phyloP scores from a whole-genome alignment of 2,797 vertebrate genomes.

The Alcedo quadribrachys region DNA sequence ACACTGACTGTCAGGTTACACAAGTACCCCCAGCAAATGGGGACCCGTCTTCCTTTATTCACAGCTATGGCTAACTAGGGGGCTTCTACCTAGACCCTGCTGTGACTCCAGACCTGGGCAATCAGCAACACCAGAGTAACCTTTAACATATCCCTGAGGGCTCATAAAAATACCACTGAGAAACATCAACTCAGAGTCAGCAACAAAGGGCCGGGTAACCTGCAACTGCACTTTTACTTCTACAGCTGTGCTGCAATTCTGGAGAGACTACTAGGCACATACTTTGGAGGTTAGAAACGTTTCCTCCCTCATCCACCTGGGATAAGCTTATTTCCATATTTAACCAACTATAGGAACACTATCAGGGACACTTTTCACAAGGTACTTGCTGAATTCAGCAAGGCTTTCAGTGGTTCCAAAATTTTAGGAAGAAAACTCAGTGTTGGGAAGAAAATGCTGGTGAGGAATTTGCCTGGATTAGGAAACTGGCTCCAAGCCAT shows the following conservation, averaged over 20 bases:
- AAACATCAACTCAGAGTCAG: background rate
- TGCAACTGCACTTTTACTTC: background rate
- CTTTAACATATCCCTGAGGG: conserved; percentile 9
- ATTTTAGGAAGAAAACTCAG: background rate
- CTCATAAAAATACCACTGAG: background rate
- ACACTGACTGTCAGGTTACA: background rate
- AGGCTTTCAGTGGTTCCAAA: background rate
- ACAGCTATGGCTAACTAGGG: background rate
- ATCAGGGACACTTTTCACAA: background rate
- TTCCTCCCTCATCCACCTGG: background rate
- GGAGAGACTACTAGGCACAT: background rate
- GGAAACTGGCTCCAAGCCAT: background rate
- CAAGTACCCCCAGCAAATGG: background rate
- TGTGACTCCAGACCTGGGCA: background rate
- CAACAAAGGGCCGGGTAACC: background rate
- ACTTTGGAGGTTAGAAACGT: background rate
- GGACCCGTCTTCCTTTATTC: background rate
- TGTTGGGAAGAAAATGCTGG: background rate
- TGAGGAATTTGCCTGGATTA: background rate
- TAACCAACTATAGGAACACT: background rate
- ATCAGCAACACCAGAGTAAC: background rate
- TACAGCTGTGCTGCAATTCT: background rate
- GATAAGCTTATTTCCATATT: background rate
- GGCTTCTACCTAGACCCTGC: background rate
- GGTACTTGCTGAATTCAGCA: background rate